Base-by-base conservation (phyloP, 2,888 invertebrate genomes). In the Iphiclides podalirius region DNA sequence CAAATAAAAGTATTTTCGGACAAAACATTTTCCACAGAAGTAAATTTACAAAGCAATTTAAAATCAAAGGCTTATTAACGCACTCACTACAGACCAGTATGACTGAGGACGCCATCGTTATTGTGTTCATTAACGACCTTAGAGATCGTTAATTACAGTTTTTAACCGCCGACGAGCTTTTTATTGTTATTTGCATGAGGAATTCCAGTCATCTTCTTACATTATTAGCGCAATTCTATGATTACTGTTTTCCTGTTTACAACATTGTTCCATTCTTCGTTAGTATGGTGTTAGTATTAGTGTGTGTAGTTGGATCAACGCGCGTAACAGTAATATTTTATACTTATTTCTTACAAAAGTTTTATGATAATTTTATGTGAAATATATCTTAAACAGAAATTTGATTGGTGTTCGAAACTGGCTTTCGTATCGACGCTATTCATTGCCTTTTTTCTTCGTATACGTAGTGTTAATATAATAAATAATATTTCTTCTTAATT, bases 101-200 rank as follows among this genome's bases (percentile, higher is more conserved):
- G 38, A 9, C 16, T 13, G 1, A 13, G 11, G 33, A 42, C n/a
- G n/a, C 3, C 40, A 28, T 11, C 8, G 23, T 26, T 28, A 45
- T 31, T 38, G 36, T 33, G 20, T 38, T 45, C 38, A 45, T 33
- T 33, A 33, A 40, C 26, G 31, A 37, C 20, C 20, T 20, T 33
- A 39, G 15, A 28, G 31, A 28, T 28, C 12, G 17, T 46, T 46
- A 46, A 46, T 46, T 46, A 38, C 11, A 14, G 33, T 45, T 46
- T 42, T 46, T 46, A 31, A 33, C 9, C 14, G n/a, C 11, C 8
- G 13, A 3, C 31, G 3, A 33, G 38, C 9, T 38, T 38, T 20
- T 46, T 46, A 33, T 33, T 33, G 14, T 33, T 38, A 46, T 45
- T 44, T 28, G 37, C 45, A 45, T 38, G 26, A 38, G 14, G 31